Conservation (phyloP, 2,113 vertebrate species). For the Sinocyclocheilus rhinocerous region DNA sequence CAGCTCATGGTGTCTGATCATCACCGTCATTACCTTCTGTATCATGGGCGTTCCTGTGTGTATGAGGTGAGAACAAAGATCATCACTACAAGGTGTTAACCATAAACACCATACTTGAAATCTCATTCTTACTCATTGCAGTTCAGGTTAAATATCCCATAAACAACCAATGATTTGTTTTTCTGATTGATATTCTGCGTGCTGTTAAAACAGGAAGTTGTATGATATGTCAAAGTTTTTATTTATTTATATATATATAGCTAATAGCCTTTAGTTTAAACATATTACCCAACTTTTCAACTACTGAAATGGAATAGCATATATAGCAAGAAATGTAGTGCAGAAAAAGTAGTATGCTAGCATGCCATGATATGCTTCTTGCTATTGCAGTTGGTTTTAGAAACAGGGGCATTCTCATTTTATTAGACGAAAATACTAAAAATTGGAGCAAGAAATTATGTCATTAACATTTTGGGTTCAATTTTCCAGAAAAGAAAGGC, state of each 20-base stretch:
- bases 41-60: conserved; percentile 88
- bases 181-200: background rate
- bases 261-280: background rate
- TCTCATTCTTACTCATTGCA: background rate
- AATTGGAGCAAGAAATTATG: background rate
- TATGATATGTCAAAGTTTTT: background rate
- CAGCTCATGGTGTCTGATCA: conserved; percentile 88
- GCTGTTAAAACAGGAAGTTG: background rate
- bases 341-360: background rate
- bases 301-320: background rate
- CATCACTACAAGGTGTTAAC: background rate
- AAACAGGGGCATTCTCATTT: background rate
- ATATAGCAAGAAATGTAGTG: background rate
- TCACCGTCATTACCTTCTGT: conserved; percentile 93
- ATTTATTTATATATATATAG: background rate
- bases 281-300: background rate
- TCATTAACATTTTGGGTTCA: background rate
- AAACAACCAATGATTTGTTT: background rate
- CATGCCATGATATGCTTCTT: background rate
- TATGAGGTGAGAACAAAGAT: background rate
- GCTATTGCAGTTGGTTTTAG: background rate
- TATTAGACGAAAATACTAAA: background rate
- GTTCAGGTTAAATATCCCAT: background rate
- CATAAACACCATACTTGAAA: background rate
- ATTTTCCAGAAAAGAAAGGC: background rate